Evolutionary conservation across 2,113 vertebrate genomes (phyloP).

Genomic region (Phaethornis superciliosus): DNA sequence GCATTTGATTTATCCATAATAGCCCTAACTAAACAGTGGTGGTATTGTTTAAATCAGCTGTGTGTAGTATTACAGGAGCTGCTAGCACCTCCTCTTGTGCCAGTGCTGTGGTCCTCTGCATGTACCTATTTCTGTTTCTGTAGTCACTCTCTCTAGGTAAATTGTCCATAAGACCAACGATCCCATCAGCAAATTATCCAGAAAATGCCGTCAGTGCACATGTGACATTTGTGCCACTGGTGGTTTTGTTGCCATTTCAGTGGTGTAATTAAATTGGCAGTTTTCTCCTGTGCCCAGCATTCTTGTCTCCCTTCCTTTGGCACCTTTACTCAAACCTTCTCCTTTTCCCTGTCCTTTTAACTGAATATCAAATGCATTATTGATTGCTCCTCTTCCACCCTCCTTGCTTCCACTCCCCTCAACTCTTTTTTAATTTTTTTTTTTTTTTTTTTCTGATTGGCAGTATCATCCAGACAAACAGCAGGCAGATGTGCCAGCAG

Average conservation of each 20-base stretch:
- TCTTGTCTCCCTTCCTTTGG: constrained; percentile 49
- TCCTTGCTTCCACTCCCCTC: neutral
- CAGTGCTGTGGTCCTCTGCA: neutral
- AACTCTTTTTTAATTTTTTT: neutral
- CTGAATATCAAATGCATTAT: constrained; percentile 1
- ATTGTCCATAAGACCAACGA: constrained; percentile 85
- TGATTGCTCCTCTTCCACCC: constrained; percentile 32
- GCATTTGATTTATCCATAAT: neutral
- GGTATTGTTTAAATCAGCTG: neutral
- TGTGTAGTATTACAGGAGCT: neutral
- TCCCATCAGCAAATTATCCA: constrained; percentile 90
- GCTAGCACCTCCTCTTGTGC: neutral
- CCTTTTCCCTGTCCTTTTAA: constrained; percentile 24
- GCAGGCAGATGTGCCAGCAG: constrained; percentile 74
- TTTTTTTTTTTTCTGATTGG: constrained; percentile 63
- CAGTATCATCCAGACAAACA: constrained; percentile 91
- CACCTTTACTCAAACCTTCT: constrained; percentile 53
- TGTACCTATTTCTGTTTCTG: constrained; percentile 79
- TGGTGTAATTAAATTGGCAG: constrained; percentile 79
- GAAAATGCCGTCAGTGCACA: constrained; percentile 79
- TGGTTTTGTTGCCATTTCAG: constrained; percentile 67
- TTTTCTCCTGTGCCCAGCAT: constrained; percentile 61
- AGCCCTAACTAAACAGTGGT: neutral
- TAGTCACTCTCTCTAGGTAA: constrained; percentile 83
- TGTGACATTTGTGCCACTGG: constrained; percentile 74